These are phyloP conservation scores for Oncopeltus fasciatus DNA, from an alignment of 1,140 invertebrate species.

Conservation along the genomic window DNA sequence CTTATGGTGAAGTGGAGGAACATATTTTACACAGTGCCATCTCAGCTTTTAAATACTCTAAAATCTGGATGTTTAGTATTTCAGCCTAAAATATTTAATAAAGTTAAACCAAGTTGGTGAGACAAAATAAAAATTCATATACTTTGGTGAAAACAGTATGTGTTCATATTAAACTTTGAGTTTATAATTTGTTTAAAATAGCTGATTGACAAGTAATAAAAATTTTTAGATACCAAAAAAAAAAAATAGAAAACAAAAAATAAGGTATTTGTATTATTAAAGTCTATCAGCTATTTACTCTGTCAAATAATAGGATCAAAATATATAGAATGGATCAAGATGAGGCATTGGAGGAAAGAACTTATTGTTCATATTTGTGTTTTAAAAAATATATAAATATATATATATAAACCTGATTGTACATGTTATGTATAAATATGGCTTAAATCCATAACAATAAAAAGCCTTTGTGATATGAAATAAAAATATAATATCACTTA, in stretches of 20 bases:
- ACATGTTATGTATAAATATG: constrained; percentile 3
- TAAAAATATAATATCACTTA: constrained; percentile 12
- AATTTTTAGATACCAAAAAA: not conserved
- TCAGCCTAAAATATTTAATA: not conserved
- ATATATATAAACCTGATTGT: not conserved
- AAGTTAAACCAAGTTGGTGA: not conserved
- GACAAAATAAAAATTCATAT: not conserved
- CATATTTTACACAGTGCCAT: not conserved
- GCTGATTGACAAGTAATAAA: not conserved
- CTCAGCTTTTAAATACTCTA: too few species aligned
- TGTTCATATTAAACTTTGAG: not conserved
- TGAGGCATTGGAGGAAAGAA: too few species aligned
- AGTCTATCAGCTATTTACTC: not conserved
- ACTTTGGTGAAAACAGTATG: not conserved
- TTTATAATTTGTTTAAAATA: not conserved
- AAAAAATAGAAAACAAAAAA: not conserved
- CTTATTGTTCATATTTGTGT: not conserved
- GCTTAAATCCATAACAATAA: constrained; percentile 12
- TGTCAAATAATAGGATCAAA: not conserved
- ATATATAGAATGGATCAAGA: not conserved
- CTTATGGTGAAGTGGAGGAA: not conserved
- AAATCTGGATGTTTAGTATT: too few species aligned
- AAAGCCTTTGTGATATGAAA: constrained; percentile 15
- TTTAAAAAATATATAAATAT: not conserved
- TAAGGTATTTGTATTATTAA: not conserved